Evolutionary conservation across 2,888 invertebrate genomes (phyloP), one percentile per base, ranked within the genome.

Genomic region (Heliconius cydno): DNA sequence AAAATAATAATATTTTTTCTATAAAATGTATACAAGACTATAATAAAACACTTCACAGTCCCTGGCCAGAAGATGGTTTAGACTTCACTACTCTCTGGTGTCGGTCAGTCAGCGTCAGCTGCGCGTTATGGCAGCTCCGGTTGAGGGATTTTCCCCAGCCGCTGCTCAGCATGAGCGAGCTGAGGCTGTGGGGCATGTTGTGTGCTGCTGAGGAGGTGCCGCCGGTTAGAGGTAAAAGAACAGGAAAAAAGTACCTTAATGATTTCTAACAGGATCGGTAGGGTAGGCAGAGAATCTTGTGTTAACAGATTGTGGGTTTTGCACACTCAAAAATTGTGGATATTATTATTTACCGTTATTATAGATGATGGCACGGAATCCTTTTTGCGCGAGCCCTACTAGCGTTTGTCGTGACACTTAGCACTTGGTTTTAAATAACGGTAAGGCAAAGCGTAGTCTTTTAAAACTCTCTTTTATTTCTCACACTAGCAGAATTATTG

Each of bases 61-160:
- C 98, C 0, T 98, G 98, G 97, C 98, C 98, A 0, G 98, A 98
- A 84, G 98, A 98, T 84, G 97, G 97, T 0, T 90, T 98, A 25
- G 97, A 98, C 88, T 99, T 99, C 94, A 96, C 96, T 0, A 99
- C 98, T 0, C 95, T 99, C 34, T 99, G 99, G 99, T 98, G 98
- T 86, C 96, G 99, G 13, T 96, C 97, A 75, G 96, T 99, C 34
- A 97, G 97, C 83, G 96, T 98, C 76, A 97, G 97, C 83, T 97
- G 98, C 85, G 96, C 96, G 28, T 97, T 97, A 86, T 98, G 99
- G 98, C 97, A 97, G 87, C 96, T 99, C 85, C 96, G 97, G 87
- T 95, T 99, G 83, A 96, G 99, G 10, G 99, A 99, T 94, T 99
- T 99, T 92, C 99, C 99, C 0, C 98, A 99, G 89, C 98, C 99